Base-by-base conservation (phyloP, 2,113 vertebrate species). In the Elephantulus edwardii region DNA sequence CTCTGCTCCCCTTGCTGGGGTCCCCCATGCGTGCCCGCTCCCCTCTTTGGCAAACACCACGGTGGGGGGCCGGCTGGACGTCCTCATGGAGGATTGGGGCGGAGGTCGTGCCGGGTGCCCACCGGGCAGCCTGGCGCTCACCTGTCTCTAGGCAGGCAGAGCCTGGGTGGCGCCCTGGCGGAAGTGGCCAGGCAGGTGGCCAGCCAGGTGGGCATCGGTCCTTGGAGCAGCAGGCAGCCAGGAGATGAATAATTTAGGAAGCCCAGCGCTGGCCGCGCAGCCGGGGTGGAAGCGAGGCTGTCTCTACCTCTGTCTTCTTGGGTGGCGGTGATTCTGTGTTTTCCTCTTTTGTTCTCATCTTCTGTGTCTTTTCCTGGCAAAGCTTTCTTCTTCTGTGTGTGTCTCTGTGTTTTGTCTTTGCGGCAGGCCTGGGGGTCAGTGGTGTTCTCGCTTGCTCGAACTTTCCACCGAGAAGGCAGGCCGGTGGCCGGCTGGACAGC, bases 381-480 rank as follows among this genome's bases (percentile, higher is more conserved):
- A 68, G 66, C 83, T 54, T 42, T 75, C 94, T 88, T 96, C 95
- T 81, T 44, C 94, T 62, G 74, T 94, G 33, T 48, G 7, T 60
- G 42, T 20, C 33, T 19, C 84, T 83, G 54, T 50, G 42, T 76
- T 91, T n/a, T 75, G 71, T 94, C 83, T 92, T 91, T 89, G 70
- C 83, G 2, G 84, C 90, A 19, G 24, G 77, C 93, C 89, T 93
- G 94, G 72, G 93, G 46, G 91, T 71, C 52, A 38, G 87, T 44
- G 14, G 24, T 48, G 46, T 68, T 91, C 91, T 94, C 26, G 82
- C 81, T 95, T 38, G 22, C 71, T 92, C 75, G 94, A 84, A 84
- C 52, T 91, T 86, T 88, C 94, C 97, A 96, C 96, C 86, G 80
- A 95, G 94, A 94, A 96, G 56, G 92, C 92, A 93, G 97, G 95